Conservation (phyloP, 2,888 invertebrate species). For the Scelioninae gen. 1 region DNA sequence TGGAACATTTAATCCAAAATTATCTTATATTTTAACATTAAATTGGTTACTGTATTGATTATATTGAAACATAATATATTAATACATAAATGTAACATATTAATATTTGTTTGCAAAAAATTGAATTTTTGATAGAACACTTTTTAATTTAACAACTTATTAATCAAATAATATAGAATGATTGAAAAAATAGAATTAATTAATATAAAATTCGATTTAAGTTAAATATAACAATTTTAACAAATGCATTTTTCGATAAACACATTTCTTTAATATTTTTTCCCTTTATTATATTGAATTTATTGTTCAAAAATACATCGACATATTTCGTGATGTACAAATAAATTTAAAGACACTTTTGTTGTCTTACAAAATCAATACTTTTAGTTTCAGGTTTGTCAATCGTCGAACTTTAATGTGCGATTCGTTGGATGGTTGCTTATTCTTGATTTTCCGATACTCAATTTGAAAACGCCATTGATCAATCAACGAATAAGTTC, state of each 20-base stretch:
- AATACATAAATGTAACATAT: no score
- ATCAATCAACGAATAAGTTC: conserved; percentile 46
- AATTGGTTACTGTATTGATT: no score
- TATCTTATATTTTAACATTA: no score
- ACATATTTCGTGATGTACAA: not conserved
- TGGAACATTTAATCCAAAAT: no score
- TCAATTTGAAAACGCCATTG: conserved; percentile 32
- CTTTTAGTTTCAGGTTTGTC: conserved; percentile 39
- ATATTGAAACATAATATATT: no score
- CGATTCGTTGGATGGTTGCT: conserved; percentile 17
- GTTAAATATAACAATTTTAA: no score
- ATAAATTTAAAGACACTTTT: conserved; percentile 15
- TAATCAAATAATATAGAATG: no score
- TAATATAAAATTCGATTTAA: no score
- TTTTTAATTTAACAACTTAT: no score
- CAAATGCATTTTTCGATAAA: not conserved
- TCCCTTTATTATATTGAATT: not conserved
- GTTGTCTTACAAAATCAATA: conserved; percentile 42
- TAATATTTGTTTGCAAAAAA: no score
- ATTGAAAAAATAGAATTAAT: no score
- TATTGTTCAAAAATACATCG: not conserved
- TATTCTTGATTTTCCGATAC: conserved; percentile 34
- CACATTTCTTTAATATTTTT: not conserved
- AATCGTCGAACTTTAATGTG: conserved; percentile 15
- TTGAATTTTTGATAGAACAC: no score